These are phyloP conservation scores for Forficula auricularia DNA, from an alignment of 1,140 invertebrate species.

Conservation along the genomic window DNA sequence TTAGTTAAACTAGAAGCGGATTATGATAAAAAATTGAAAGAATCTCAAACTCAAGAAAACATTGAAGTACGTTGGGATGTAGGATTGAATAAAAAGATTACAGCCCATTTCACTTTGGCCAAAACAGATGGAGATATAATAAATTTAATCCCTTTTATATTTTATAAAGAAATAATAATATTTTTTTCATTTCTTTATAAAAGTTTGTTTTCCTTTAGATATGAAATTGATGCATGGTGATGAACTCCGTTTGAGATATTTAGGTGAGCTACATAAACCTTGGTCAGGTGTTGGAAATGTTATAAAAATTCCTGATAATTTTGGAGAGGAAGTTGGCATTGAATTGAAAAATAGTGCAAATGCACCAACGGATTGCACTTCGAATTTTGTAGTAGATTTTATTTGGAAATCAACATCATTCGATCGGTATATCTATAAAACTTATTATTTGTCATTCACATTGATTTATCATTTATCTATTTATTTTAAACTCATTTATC, in stretches of 20 bases:
- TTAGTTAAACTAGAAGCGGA: slow-evolving; percentile 95
- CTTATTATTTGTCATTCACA: slow-evolving; percentile 3
- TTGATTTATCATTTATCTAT: too few species aligned
- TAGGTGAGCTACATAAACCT: slow-evolving; percentile 78
- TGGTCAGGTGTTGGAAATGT: slow-evolving; percentile 94
- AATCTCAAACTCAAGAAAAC: slow-evolving; percentile 96
- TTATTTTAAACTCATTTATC: neutral
- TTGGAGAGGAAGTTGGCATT: slow-evolving; percentile 93
- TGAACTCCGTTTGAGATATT: slow-evolving; percentile 82
- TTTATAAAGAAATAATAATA: slow-evolving; percentile 1
- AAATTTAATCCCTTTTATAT: neutral
- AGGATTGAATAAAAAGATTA: slow-evolving; percentile 93
- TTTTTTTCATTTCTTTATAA: neutral
- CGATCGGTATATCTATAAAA: slow-evolving; percentile 48
- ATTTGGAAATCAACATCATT: slow-evolving; percentile 99
- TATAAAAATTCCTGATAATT: slow-evolving; percentile 98
- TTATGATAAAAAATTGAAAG: slow-evolving; percentile 95
- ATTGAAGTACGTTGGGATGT: slow-evolving; percentile 98
- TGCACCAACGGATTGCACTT: slow-evolving; percentile 78
- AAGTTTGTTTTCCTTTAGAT: too few species aligned
- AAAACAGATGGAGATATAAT: slow-evolving; percentile 69
- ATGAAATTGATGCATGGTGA: slow-evolving; percentile 99
- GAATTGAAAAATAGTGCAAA: slow-evolving; percentile 83
- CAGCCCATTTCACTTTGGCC: slow-evolving; percentile 93
- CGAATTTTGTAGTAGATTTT: slow-evolving; percentile 96